Evolutionary conservation across 2,888 invertebrate genomes (phyloP), one percentile per base, ranked within the genome.

Genomic region (Drosophila melanocephala): DNA sequence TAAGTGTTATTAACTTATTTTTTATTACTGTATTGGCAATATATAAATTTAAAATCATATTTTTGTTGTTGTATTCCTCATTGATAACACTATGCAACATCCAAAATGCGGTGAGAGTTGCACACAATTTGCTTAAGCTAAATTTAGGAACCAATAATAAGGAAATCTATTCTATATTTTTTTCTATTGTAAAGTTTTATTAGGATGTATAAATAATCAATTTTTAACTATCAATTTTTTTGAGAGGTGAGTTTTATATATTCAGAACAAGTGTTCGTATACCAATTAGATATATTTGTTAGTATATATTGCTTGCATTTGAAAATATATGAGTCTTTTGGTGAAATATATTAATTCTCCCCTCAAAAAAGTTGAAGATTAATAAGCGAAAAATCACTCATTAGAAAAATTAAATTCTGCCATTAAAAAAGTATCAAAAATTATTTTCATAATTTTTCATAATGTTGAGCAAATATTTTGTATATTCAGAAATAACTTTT

Each of bases 1-100:
- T 77, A 73, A 83, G 58, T 72, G 66, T 80, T 63, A 76, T 56
- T 61, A 77, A 77, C 32, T 68, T 79, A 72, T 63, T 71, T 71
- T 47, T 64, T 52, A 32, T 64, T 65, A 74, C 35, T 50, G 52
- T 69, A 68, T 75, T 65, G 57, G 67, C 70, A 57, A 61, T 68
- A 62, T 12, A 35, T 61, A 22, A n/a, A n/a, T 51, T 30, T 10
- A 58, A 30, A 56, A 62, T 47, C 35, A 30, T 63, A 32, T 72
- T 52, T 56, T 28, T 57, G 50, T 57, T 56, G 56, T 60, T 47
- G 55, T 66, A 61, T 58, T 50, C 63, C 28, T 56, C 52, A 58
- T 69, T 62, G 50, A 60, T 44, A 37, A 56, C 5, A 56, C 26
- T 37, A 28, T 28, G 37, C 33, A 35, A 32, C 9, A 22, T 22